phyloP scores from a whole-genome alignment of 2,797 vertebrate species.

The Ispidina picta region DNA sequence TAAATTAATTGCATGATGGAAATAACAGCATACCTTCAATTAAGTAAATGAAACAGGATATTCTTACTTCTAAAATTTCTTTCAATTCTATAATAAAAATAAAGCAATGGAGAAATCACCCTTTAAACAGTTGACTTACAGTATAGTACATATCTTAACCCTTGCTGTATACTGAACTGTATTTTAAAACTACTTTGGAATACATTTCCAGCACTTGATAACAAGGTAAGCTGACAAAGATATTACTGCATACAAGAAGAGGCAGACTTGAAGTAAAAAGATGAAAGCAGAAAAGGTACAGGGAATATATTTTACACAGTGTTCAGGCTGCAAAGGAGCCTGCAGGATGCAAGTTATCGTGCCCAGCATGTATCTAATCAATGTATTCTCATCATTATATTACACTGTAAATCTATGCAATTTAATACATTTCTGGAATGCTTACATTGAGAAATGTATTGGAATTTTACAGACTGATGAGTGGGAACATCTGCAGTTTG shows the following conservation, averaged over 20 bases:
- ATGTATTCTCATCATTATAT: not conserved
- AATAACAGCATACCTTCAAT: not conserved
- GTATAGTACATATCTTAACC: not conserved
- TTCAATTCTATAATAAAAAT: not conserved
- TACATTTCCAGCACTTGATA: not conserved
- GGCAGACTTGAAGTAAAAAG: not conserved
- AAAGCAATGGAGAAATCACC: not conserved
- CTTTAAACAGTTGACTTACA: not conserved
- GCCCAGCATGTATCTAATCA: not conserved
- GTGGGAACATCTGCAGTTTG: not conserved
- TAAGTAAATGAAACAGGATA: not conserved
- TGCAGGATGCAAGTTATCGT: not conserved
- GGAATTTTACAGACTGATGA: not conserved
- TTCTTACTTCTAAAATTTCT: not conserved
- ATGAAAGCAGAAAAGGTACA: not conserved
- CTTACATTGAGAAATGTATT: not conserved
- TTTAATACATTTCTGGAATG: not conserved
- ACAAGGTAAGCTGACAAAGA: not conserved
- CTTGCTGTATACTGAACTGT: not conserved
- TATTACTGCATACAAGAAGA: not conserved
- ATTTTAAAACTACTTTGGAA: not conserved
- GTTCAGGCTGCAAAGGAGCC: not conserved
- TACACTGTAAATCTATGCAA: not conserved
- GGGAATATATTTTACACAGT: not conserved
- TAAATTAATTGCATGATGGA: not conserved